Evolutionary conservation across 2,113 vertebrate genomes (phyloP).

Genomic region (Tinamus guttatus): DNA sequence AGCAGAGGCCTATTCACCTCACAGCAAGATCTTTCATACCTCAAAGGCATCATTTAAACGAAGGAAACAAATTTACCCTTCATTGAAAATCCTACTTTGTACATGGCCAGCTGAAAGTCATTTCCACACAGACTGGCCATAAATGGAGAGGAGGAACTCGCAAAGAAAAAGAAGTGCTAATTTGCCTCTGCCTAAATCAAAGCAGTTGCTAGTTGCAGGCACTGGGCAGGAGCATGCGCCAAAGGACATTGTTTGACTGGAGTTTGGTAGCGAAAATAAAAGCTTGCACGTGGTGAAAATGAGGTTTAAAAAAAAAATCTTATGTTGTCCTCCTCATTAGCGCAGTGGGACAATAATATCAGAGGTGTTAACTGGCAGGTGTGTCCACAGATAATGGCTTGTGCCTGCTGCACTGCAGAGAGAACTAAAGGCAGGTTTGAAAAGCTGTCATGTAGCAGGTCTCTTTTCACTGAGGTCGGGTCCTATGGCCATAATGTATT

Average conservation of each 20-base stretch:
- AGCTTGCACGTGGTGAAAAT: slow-evolving; percentile 56
- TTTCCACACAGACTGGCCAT: slow-evolving; percentile 13
- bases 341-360: slow-evolving; percentile 63
- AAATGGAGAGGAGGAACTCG: slow-evolving; percentile 32
- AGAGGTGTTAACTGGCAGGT: slow-evolving; percentile 65
- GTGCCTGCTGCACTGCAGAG: background rate
- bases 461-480: background rate
- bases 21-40: background rate
- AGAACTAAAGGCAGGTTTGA: slow-evolving; percentile 27
- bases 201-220: background rate
- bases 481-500: background rate
- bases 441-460: background rate
- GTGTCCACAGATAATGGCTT: background rate
- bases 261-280: slow-evolving; percentile 22
- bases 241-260: slow-evolving; percentile 7
- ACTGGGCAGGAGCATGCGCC: background rate
- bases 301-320: slow-evolving; percentile 43
- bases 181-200: slow-evolving; percentile 6
- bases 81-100: slow-evolving; percentile 17
- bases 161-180: slow-evolving; percentile 36
- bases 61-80: slow-evolving; percentile 23
- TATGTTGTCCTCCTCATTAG: slow-evolving; percentile 37
- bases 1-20: background rate
- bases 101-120: background rate
- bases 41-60: slow-evolving; percentile 30